Conservation (phyloP, 2,888 invertebrate species). For the Protonemura montana region DNA sequence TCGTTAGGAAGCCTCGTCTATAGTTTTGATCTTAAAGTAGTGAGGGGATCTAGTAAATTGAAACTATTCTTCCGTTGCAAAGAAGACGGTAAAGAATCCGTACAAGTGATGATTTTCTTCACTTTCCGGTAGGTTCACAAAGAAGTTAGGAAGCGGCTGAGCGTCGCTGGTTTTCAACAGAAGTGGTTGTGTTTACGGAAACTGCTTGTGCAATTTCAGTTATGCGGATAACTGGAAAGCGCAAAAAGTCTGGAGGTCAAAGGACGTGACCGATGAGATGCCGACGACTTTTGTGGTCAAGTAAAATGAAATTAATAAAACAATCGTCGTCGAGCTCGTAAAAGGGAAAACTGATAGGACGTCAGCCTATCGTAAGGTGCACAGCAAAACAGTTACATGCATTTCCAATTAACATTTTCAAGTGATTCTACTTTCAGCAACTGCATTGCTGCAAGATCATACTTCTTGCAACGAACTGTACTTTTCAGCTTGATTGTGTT, state of each 20-base stretch:
- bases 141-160: slow-evolving; percentile 2
- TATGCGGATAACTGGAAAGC: background rate
- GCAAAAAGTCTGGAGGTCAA: background rate
- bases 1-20: background rate
- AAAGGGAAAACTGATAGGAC: background rate
- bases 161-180: background rate
- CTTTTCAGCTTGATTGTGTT: slow-evolving; percentile 31
- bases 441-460: slow-evolving; percentile 16
- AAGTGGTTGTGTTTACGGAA: background rate
- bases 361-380: background rate
- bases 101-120: slow-evolving; percentile 13
- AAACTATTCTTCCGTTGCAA: slow-evolving; percentile 18
- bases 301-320: background rate
- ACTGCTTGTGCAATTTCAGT: background rate
- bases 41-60: background rate
- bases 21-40: background rate
- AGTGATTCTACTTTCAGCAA: background rate
- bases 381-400: background rate
- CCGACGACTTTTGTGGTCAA: background rate
- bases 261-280: background rate
- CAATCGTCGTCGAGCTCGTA: background rate
- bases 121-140: background rate
- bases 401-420: background rate
- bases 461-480: slow-evolving; percentile 25
- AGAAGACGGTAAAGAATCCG: slow-evolving; percentile 18